A percentile compares a stretch with the other conserved stretches of the same genome.
Conservation (phyloP, 2,113 vertebrate genomes). For the Phrynosoma blainvillii region DNA sequence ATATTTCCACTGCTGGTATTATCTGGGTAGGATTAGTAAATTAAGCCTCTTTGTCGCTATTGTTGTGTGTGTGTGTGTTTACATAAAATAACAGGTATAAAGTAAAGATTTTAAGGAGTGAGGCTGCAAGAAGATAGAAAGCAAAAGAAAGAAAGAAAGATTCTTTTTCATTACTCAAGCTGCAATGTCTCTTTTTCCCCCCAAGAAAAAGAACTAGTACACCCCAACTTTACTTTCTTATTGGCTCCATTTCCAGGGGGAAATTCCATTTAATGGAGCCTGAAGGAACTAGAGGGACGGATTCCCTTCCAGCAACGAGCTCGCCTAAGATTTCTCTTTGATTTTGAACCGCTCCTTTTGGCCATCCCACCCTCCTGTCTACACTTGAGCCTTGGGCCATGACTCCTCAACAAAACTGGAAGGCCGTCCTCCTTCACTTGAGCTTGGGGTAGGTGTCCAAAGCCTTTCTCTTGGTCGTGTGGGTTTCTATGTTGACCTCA, state of each 20-base stretch:
- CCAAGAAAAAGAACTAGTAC: neutral
- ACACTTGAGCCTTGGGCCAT: neutral
- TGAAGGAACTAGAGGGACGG: neutral
- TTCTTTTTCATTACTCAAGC: neutral
- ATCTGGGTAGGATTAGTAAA: neutral
- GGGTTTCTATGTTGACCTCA: neutral
- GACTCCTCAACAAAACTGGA: neutral
- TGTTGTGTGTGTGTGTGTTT: no score
- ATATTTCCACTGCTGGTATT: neutral
- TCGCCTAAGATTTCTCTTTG: slow-evolving; percentile 19
- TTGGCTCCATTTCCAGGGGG: neutral
- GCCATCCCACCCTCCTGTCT: neutral
- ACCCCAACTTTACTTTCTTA: neutral
- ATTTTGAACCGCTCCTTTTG: slow-evolving; percentile 11
- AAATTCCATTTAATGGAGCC: neutral
- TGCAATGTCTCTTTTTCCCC: neutral
- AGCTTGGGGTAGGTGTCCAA: neutral
- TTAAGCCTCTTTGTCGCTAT: no score
- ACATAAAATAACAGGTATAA: no score
- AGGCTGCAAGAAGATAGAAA: neutral
- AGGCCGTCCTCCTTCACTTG: neutral
- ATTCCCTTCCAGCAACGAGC: neutral
- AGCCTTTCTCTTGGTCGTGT: neutral
- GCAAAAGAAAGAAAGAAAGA: neutral
- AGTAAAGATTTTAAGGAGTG: no score